Base-by-base conservation (phyloP, 2,888 invertebrate genomes). In the Liopterus haemorrhoidalis region DNA sequence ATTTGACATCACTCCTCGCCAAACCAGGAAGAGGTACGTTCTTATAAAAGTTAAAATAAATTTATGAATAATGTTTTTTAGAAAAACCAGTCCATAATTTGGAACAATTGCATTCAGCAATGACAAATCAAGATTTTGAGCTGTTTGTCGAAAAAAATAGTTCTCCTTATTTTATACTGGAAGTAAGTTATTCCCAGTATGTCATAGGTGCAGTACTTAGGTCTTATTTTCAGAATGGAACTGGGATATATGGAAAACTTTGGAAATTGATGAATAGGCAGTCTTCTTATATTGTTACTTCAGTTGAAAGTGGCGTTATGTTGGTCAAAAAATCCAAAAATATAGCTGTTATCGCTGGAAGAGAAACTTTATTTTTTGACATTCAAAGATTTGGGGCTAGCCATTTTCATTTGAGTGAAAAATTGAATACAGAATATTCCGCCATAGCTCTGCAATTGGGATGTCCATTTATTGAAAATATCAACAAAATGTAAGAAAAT, bases 391-490 rank as follows among this genome's bases (percentile, higher is more conserved):
- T 82, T 64, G 85, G 80, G 6, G 70, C 76, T 0, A 73, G 74
- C 54, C 74, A 80, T 65, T 82, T 85, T 63, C 84, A 85, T 66
- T 64, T 85, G 37, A 85, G 85, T 56, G 82, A 85, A 59, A 85
- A 85, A 63, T 67, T 85, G 6, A 83, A 82, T 55, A 85, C 85
- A 0, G 74, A 84, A 28, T 85, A 85, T 61, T 85, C 85, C 0
- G 85, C 85, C 0, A 82, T 85, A 28, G 85, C 85, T 1, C 69
- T 85, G 41, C 85, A 85, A 70, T 74, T 80, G 36, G 85, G 85
- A 9, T 84, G 84, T 57, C 85, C 85, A 2, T 85, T 78, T 59
- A 69, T 82, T 25, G 81, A 83, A 57, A 82, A 82, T 50, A 74
- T 85, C 42, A 84, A 85, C 61, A 73, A 74, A 62, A 79, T 82